Evolutionary conservation across 2,113 vertebrate species (phyloP).

Genomic region (Brachypodius melanocephalos): DNA sequence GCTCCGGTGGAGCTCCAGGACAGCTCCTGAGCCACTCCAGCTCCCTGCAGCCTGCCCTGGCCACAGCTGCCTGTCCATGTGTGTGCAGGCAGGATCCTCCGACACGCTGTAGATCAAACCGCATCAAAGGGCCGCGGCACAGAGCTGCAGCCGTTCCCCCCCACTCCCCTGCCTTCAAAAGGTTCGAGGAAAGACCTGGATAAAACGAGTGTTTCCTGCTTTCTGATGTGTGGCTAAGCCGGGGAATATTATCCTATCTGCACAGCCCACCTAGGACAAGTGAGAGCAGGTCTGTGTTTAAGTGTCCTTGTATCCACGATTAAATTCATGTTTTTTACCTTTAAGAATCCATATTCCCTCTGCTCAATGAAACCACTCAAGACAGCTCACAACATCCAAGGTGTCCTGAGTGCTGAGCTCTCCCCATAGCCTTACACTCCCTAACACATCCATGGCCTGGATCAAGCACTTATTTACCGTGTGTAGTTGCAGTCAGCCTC

Average conservation of each 20-base stretch:
- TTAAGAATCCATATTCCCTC: not conserved
- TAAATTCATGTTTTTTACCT: not conserved
- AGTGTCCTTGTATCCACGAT: not conserved
- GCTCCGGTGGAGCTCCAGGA: not conserved
- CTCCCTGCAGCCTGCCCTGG: not conserved
- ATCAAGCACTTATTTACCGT: not conserved
- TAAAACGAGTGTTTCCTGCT: constrained; percentile 75
- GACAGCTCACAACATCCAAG: not conserved
- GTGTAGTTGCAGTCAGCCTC: not conserved
- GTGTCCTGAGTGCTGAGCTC: not conserved
- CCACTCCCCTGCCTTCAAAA: constrained; percentile 54
- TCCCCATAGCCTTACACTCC: not conserved
- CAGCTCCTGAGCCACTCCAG: not conserved
- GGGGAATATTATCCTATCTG: not conserved
- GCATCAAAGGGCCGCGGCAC: constrained; percentile 56
- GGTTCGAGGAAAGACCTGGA: constrained; percentile 64
- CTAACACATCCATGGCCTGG: not conserved
- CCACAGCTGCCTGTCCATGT: constrained; percentile 68
- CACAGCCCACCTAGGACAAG: not conserved
- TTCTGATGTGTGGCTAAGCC: constrained; percentile 62
- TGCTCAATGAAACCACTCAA: not conserved
- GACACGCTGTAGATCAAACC: constrained; percentile 10
- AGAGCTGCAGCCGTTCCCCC: constrained; percentile 54
- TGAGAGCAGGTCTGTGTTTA: not conserved
- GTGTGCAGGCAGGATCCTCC: not conserved